These are phyloP conservation scores for Thalassarche chlororhynchos DNA, from an alignment of 2,113 vertebrate genomes.

Conservation along the genomic window DNA sequence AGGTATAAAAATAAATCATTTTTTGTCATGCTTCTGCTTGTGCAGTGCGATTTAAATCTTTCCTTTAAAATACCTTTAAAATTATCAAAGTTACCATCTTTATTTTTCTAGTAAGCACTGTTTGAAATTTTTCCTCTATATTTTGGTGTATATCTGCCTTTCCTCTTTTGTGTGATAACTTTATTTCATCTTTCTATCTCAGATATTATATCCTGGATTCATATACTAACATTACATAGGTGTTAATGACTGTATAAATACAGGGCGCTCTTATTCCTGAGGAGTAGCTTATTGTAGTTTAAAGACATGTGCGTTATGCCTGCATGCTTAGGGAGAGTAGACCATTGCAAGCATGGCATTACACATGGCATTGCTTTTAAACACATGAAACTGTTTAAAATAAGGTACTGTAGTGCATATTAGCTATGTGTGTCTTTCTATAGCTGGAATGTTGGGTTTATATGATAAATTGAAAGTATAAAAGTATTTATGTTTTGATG, in stretches of 20 bases:
- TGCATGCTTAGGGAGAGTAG: neutral
- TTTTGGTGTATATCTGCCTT: neutral
- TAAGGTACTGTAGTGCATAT: neutral
- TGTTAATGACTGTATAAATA: neutral
- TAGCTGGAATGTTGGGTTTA: neutral
- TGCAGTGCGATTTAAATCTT: neutral
- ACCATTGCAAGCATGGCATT: neutral
- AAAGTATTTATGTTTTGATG: neutral
- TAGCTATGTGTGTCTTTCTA: neutral
- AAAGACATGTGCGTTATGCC: neutral
- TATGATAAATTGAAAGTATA: neutral
- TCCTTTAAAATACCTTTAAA: neutral
- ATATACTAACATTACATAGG: neutral
- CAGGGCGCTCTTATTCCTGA: neutral
- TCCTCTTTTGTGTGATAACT: neutral
- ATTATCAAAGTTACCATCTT: neutral
- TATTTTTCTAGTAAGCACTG: neutral
- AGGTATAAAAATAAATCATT: neutral
- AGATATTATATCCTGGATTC: neutral
- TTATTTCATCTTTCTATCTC: neutral
- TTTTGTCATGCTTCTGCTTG: neutral
- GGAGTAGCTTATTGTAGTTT: neutral
- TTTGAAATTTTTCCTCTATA: neutral
- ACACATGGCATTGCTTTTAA: neutral
- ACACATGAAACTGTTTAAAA: neutral